A percentile compares a stretch with the other conserved stretches of the same genome.
phyloP scores from a whole-genome alignment of 1,140 invertebrate genomes.

The Zaprionus tsacasi region DNA sequence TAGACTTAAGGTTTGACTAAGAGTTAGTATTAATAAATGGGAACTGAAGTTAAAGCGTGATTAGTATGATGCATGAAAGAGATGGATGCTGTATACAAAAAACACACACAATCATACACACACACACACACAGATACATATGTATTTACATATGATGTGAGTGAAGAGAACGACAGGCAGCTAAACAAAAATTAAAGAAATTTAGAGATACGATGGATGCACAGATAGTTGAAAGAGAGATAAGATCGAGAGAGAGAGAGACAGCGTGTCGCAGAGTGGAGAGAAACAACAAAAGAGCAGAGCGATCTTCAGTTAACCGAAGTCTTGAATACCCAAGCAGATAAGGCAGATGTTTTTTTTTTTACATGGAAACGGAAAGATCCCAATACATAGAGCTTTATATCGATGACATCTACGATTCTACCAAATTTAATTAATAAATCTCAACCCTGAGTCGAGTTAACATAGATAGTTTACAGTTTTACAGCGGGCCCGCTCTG shows the following conservation, averaged over 20 bases:
- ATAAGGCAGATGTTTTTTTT: not conserved
- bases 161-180: conserved; percentile 33
- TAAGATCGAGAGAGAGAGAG: conserved; percentile 28
- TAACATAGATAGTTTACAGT: not conserved
- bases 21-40: conserved; percentile 25
- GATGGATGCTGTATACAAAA: conserved; percentile 10
- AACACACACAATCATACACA: conserved; percentile 11
- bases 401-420: not conserved
- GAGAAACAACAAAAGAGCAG: conserved; percentile 9
- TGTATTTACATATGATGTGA: not conserved
- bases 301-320: conserved; percentile 13
- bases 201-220: conserved; percentile 6
- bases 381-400: not conserved
- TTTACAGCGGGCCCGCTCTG: conserved; percentile 1
- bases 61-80: conserved; percentile 15
- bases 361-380: not conserved
- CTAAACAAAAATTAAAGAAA: conserved; percentile 22
- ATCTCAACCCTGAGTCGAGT: too few species aligned
- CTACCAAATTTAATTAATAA: not conserved
- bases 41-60: conserved; percentile 12
- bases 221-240: conserved; percentile 7
- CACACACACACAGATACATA: conserved; percentile 8
- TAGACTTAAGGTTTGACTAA: conserved; percentile 3
- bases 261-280: conserved; percentile 24
- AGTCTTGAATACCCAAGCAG: conserved; percentile 13